Evolutionary conservation across 2,797 vertebrate genomes (phyloP), one percentile per base, ranked within the genome.

Genomic region (Malacoctenus gilli): DNA sequence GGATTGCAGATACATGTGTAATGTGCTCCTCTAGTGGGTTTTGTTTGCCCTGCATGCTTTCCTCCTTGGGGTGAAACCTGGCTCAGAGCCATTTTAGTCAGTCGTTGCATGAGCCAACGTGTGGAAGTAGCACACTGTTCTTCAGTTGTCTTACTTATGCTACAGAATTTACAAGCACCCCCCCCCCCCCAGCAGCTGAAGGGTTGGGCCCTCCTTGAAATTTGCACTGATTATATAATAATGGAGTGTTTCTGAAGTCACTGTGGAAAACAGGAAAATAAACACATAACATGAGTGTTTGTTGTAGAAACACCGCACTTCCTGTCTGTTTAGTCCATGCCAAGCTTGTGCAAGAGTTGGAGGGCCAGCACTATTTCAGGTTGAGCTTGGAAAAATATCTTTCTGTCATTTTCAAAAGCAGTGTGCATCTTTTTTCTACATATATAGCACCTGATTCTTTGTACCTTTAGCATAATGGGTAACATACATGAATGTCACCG

Each of bases 1-100:
- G 53, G 38, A 18, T 30, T 72, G 19, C 64, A 68, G 67, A 55
- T 68, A 60, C 83, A 83, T 75, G 35, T 52, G 52, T 72, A 84
- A 83, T 75, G 35, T 52, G 52, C 73, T 72, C 46, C 12, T 50
- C 25, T 28, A 9, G 53, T 32, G n/a, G n/a, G 43, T 21, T 63
- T 63, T 59, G 32, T 69, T 70, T 62, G 44, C 40, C 37, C 53
- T 14, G 42, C 44, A 75, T 59, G 34, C 31, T 30, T 70, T 54
- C 58, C 15, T 34, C 6, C 19, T 36, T 7, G 50, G 51, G 36
- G 55, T 55, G 72, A 72, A 80, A 75, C 66, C 48, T 44, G 63
- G 18, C 50, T 10, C 12, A 14, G 11, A 32, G 41, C 23, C 38
- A 55, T 8, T 15, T 8, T 31, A 18, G 16, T 35, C 4, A 15